Percentiles rank a stretch among this genome's conserved stretches.
These are phyloP conservation scores for Patiria pectinifera DNA, from an alignment of 53 echinoderm and acorn worm genomes.

Conservation along the genomic window DNA sequence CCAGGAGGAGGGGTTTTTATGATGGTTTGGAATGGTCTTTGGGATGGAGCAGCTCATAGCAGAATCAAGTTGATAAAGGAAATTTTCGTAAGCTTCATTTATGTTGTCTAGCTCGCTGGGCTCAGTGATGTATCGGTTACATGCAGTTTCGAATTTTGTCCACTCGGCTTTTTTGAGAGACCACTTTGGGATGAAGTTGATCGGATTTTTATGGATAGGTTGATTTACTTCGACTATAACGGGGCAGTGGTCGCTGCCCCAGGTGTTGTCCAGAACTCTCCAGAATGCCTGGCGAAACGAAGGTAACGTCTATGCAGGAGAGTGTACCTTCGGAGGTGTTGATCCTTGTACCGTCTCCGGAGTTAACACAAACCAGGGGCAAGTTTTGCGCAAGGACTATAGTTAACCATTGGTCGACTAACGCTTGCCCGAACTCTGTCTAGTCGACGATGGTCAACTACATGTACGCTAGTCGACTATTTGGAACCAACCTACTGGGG, in stretches of 20 bases:
- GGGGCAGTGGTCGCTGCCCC: neutral
- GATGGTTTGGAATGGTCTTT: neutral
- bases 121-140: neutral
- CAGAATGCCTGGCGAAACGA: neutral
- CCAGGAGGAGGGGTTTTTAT: neutral
- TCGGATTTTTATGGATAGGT: neutral
- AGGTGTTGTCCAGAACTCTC: neutral
- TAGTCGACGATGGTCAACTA: too few relatives aligned
- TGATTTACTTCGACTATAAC: neutral
- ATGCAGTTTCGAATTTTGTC: neutral
- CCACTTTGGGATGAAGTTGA: neutral
- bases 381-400: too few relatives aligned
- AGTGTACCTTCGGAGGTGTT: neutral
- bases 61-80: neutral
- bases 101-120: neutral
- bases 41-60: slow-evolving; percentile 3
- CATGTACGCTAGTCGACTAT: too few relatives aligned
- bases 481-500: too few relatives aligned
- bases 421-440: too few relatives aligned
- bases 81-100: neutral
- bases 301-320: neutral
- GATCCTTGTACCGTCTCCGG: neutral
- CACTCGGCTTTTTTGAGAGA: slow-evolving; percentile 10
- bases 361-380: neutral
- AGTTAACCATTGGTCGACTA: too few relatives aligned